These are phyloP conservation scores for Cerastis rubricosa DNA, from an alignment of 2,888 invertebrate species.

Conservation along the genomic window DNA sequence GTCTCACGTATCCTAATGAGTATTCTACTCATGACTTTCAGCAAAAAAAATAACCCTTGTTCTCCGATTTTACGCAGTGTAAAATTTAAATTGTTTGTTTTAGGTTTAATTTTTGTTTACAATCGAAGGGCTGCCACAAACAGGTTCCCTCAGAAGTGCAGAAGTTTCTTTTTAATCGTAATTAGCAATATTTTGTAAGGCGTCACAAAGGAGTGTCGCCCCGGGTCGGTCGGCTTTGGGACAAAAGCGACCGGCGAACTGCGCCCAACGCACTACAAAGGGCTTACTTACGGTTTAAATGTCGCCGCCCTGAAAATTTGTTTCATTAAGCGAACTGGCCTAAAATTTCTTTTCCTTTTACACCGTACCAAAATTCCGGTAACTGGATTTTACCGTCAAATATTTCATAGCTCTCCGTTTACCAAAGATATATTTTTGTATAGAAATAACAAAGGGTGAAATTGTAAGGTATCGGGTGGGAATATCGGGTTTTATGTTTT, in stretches of 20 bases:
- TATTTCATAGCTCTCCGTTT: conserved; percentile 82
- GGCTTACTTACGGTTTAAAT: conserved; percentile 88
- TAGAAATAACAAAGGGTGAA: conserved; percentile 78
- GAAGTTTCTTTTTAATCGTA: conserved; percentile 84
- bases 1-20: not conserved
- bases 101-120: conserved; percentile 46
- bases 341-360: conserved; percentile 85
- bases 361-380: conserved; percentile 75
- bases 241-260: conserved; percentile 79
- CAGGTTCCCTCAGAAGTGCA: conserved; percentile 49
- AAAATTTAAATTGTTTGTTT: conserved; percentile 29
- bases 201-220: conserved; percentile 84
- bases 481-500: conserved; percentile 72
- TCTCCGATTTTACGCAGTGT: conserved; percentile 4
- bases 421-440: conserved; percentile 76
- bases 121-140: conserved; percentile 61
- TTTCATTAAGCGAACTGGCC: conserved; percentile 86
- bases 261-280: conserved; percentile 84
- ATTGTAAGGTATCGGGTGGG: conserved; percentile 77
- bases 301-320: conserved; percentile 88
- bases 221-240: conserved; percentile 79
- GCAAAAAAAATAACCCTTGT: conserved; percentile 1
- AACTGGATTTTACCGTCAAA: conserved; percentile 76
- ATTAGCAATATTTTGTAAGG: conserved; percentile 87
- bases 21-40: not conserved